phyloP scores from a whole-genome alignment of 2,113 vertebrate species.

The Ploceus nigricollis region DNA sequence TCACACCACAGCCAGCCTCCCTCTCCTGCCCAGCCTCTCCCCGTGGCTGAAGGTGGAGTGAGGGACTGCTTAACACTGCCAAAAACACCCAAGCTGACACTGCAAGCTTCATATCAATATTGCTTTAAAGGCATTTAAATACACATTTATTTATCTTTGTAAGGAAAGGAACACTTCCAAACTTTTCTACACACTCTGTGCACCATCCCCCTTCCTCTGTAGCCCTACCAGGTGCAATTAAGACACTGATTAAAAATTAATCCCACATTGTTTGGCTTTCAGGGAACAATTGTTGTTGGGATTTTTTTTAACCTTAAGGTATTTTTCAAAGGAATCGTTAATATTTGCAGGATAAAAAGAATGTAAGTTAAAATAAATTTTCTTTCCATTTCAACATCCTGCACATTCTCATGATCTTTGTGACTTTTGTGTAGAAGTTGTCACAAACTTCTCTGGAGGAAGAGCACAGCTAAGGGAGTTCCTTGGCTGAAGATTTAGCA shows the following conservation, averaged over 20 bases:
- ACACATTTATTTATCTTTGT: not conserved
- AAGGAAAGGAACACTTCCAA: not conserved
- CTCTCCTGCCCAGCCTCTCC: not conserved
- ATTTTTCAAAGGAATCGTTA: not conserved
- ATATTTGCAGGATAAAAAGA: not conserved
- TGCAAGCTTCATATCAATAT: not conserved
- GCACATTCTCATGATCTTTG: not conserved
- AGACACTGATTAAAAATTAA: not conserved
- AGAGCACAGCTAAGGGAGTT: not conserved
- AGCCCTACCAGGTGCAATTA: not conserved
- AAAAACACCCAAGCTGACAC: not conserved
- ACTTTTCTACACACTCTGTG: not conserved
- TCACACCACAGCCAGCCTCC: not conserved
- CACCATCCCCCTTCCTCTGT: not conserved
- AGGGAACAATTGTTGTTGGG: not conserved
- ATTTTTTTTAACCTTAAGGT: not conserved
- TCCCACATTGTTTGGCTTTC: not conserved
- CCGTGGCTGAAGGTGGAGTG: rapidly evolving
- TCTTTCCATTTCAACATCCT: not conserved
- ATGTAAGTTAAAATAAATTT: not conserved
- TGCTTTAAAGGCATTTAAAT: not conserved
- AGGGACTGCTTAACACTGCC: not conserved
- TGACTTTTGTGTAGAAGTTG: not conserved
- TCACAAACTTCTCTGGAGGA: not conserved
- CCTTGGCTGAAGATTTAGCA: not conserved